phyloP scores from a whole-genome alignment of 2,113 vertebrate genomes.

The Takifugu bimaculatus region DNA sequence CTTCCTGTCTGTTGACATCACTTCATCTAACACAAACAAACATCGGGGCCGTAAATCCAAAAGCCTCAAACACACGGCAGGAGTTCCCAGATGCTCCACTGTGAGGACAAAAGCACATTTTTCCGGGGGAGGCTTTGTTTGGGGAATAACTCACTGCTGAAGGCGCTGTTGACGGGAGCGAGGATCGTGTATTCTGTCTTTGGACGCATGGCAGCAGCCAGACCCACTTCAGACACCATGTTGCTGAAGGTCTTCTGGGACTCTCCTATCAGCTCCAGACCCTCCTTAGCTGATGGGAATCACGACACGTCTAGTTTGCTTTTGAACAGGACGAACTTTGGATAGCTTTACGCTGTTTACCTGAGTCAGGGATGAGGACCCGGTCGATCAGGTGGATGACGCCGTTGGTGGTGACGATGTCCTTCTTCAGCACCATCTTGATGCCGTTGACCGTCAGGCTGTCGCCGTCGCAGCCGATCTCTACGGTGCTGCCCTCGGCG shows the following conservation, averaged over 20 bases:
- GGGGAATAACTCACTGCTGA: conserved; percentile 78
- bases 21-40: conserved; percentile 74
- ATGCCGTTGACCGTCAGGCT: conserved; percentile 91
- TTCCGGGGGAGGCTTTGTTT: background rate
- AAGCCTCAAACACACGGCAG: no score
- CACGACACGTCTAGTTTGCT: background rate
- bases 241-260: conserved; percentile 85
- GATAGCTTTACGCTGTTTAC: conserved; percentile 71
- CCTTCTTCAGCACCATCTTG: conserved; percentile 94
- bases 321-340: background rate
- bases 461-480: conserved; percentile 91
- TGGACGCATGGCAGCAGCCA: conserved; percentile 78
- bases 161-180: conserved; percentile 84
- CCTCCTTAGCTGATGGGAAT: conserved; percentile 81
- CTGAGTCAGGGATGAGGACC: conserved; percentile 90
- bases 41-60: no score
- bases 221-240: conserved; percentile 81
- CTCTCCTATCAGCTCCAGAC: conserved; percentile 80
- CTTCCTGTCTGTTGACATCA: conserved; percentile 79
- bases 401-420: conserved; percentile 90
- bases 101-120: no score
- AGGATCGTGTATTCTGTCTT: conserved; percentile 87
- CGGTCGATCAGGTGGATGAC: conserved; percentile 91
- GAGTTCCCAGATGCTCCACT: no score
- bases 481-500: conserved; percentile 83